Evolutionary conservation across 2,888 invertebrate genomes (phyloP).

Genomic region (Drosophila mayaguana): DNA sequence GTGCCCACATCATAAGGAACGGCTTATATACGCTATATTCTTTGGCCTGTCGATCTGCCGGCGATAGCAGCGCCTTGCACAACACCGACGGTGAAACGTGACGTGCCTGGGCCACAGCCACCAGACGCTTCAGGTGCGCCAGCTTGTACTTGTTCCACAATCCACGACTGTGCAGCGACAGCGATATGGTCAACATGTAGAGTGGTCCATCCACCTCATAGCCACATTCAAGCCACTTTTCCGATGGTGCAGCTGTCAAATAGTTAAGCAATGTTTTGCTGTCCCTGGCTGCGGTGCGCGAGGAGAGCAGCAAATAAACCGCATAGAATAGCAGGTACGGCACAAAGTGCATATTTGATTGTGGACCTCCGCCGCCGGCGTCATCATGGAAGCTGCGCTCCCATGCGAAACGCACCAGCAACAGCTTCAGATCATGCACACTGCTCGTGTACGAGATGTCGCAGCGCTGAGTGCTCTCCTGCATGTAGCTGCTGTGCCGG

Average conservation of each 20-base stretch:
- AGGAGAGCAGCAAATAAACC: slow-evolving; percentile 96
- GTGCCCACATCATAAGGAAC: slow-evolving; percentile 93
- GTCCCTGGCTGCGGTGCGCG: slow-evolving; percentile 91
- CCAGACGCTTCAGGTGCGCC: slow-evolving; percentile 90
- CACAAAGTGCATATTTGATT: slow-evolving; percentile 98
- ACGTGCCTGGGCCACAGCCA: slow-evolving; percentile 92
- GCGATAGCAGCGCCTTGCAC: slow-evolving; percentile 86
- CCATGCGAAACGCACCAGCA: slow-evolving; percentile 94
- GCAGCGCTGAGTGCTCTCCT: slow-evolving; percentile 85
- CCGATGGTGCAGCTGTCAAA: slow-evolving; percentile 87
- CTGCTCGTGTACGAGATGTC: slow-evolving; percentile 86
- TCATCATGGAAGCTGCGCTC: slow-evolving; percentile 99
- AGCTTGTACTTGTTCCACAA: slow-evolving; percentile 91
- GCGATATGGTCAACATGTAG: slow-evolving; percentile 93
- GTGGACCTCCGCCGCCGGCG: slow-evolving; percentile 98
- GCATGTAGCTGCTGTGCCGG: slow-evolving; percentile 94
- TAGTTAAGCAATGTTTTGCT: slow-evolving; percentile 91
- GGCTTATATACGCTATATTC: slow-evolving; percentile 94
- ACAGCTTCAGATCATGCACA: slow-evolving; percentile 96
- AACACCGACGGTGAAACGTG: slow-evolving; percentile 87
- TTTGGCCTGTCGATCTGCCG: slow-evolving; percentile 86
- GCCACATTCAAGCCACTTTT: slow-evolving; percentile 91
- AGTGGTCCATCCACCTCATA: slow-evolving; percentile 96
- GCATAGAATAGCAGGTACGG: slow-evolving; percentile 98
- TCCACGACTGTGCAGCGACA: slow-evolving; percentile 91